Evolutionary conservation across 2,888 invertebrate genomes (phyloP).

Genomic region (Gymnosoma rotundatum): DNA sequence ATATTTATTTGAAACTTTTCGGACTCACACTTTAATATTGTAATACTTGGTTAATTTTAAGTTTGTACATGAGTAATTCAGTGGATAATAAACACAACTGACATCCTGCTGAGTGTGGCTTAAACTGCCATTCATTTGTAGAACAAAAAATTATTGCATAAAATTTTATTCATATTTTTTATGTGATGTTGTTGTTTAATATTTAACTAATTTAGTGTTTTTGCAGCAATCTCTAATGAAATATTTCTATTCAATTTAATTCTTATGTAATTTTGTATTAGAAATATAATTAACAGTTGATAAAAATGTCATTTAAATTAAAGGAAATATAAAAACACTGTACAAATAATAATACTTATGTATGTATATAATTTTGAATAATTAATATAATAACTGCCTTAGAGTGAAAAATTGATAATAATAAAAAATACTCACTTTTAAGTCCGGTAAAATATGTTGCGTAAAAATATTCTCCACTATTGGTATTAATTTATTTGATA

Average conservation of each 20-base stretch:
- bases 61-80: constrained; percentile 10
- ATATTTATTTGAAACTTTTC: neutral
- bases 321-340: neutral
- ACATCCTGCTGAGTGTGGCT: constrained; percentile 52
- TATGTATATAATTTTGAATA: no score
- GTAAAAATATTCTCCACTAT: constrained; percentile 80
- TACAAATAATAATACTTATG: neutral
- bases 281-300: constrained; percentile 7
- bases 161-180: neutral
- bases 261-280: neutral
- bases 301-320: constrained; percentile 19
- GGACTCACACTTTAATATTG: neutral
- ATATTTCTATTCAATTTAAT: neutral
- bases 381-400: no score
- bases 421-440: constrained; percentile 75
- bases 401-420: no score
- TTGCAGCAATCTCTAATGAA: neutral
- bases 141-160: neutral
- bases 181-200: neutral
- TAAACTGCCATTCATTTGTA: constrained; percentile 36
- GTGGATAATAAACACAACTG: constrained; percentile 26
- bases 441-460: constrained; percentile 77
- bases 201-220: constrained; percentile 28
- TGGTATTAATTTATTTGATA: constrained; percentile 78
- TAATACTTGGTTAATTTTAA: constrained; percentile 11